Conservation (phyloP, 2,113 vertebrate genomes). For the Lucifuga dentata region DNA sequence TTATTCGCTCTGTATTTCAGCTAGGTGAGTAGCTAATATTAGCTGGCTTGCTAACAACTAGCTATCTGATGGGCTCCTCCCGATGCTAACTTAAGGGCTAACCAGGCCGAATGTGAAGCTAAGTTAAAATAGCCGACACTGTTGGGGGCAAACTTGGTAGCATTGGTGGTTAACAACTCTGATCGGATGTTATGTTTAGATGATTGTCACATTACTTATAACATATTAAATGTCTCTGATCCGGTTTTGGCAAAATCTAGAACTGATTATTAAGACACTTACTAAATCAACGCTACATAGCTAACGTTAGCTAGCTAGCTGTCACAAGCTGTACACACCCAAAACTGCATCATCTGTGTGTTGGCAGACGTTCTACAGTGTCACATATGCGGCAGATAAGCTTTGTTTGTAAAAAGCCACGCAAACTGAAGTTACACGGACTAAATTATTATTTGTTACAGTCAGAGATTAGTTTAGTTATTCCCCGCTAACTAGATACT, state of each 20-base stretch:
- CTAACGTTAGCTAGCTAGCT: slow-evolving; percentile 59
- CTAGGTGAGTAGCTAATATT: slow-evolving; percentile 51
- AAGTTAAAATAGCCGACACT: slow-evolving; percentile 37
- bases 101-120: slow-evolving; percentile 27
- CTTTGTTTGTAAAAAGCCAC: neutral
- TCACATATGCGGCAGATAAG: fast-evolving
- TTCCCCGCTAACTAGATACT: no score
- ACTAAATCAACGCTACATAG: slow-evolving; percentile 35
- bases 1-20: slow-evolving; percentile 17
- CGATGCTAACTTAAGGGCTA: slow-evolving; percentile 13
- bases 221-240: neutral
- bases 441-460: no score
- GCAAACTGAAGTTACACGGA: neutral
- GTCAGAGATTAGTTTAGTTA: neutral
- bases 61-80: slow-evolving; percentile 66
- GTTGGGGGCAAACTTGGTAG: slow-evolving; percentile 44
- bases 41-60: slow-evolving; percentile 38
- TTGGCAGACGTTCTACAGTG: slow-evolving; percentile 6
- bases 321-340: slow-evolving; percentile 79
- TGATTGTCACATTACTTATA: neutral
- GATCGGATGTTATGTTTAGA: neutral
- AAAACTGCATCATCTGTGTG: slow-evolving; percentile 59
- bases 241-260: neutral
- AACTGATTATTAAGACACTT: neutral
- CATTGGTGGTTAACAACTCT: slow-evolving; percentile 10